These are phyloP conservation scores for Drosophila kikkawai DNA, from an alignment of 1,140 invertebrate genomes.

Conservation along the genomic window DNA sequence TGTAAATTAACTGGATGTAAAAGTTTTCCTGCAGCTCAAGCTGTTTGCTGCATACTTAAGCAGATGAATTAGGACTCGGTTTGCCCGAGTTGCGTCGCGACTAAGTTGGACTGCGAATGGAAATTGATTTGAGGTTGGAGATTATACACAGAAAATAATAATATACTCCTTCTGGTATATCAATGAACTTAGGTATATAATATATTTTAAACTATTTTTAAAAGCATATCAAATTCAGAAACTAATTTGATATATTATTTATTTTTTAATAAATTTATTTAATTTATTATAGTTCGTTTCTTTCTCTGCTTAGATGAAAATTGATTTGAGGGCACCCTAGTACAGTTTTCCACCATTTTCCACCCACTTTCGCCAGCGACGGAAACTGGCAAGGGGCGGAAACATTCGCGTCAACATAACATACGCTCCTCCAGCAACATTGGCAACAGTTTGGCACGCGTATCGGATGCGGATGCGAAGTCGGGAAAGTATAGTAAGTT, in stretches of 20 bases:
- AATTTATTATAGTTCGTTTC: not conserved
- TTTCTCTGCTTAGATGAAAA: slow-evolving; percentile 16
- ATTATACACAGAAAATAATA: not conserved
- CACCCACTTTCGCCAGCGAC: not conserved
- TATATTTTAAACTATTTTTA: too few relatives aligned
- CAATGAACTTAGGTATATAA: too few relatives aligned
- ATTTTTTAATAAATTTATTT: not conserved
- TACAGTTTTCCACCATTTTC: not conserved
- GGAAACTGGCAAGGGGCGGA: slow-evolving; percentile 58
- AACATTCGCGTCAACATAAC: slow-evolving; percentile 56
- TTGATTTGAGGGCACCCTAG: slow-evolving; percentile 34
- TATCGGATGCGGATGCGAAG: slow-evolving; percentile 45
- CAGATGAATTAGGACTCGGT: slow-evolving; percentile 50
- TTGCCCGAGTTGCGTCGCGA: slow-evolving; percentile 15
- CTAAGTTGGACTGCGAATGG: slow-evolving; percentile 13
- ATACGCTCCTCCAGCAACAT: slow-evolving; percentile 40
- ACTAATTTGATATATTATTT: too few relatives aligned
- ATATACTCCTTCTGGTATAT: too few relatives aligned
- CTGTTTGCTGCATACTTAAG: slow-evolving; percentile 44
- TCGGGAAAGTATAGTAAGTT: slow-evolving; percentile 51
- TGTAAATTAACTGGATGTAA: slow-evolving; percentile 63
- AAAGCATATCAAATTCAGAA: too few relatives aligned
- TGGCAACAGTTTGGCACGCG: slow-evolving; percentile 71
- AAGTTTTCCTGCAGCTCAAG: slow-evolving; percentile 48
- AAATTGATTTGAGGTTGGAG: slow-evolving; percentile 50